Evolutionary conservation across 2,888 invertebrate genomes (phyloP), one percentile per base, ranked within the genome.

Genomic region (Ceriagrion tenellum): DNA sequence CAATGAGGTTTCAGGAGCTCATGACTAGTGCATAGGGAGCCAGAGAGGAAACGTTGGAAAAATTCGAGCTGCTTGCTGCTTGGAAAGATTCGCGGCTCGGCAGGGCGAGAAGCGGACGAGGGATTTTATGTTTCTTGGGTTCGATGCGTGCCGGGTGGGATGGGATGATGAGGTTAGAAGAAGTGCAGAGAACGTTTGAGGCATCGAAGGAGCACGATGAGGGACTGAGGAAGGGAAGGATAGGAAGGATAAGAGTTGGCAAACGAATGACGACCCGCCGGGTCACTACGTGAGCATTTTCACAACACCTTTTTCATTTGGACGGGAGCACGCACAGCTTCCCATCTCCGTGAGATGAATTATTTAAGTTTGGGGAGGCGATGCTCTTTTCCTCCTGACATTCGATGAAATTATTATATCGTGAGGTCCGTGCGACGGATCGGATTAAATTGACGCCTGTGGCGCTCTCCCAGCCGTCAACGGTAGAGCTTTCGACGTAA

Each of bases 241-340:
- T 8, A 20, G 59, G 59, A 0, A 16, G 59, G 16, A 47, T 47
- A 47, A 59, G 59, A 59, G 59, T 59, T 59, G 59, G 59, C 81
- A 16, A 81, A 13, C 81, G 35, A 2, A 81, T 81, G 81, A 81
- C 81, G 69, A 20, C 47, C 59, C 59, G 35, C 35, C 30, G 81
- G 81, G 81, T 81, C 81, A 35, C 81, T 81, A 81, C 81, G 81
- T 81, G 81, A 81, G 81, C 35, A 81, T 81, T 81, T 81, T 81
- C 35, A 81, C 81, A 81, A 81, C 81, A 81, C 35, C 81, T 81
- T 81, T n/a, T 81, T 81, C 81, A 81, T 81, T 81, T 81, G 81
- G 81, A 30, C 30, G 35, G 13, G 26, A 35, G 26, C 81, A 81
- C 35, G 26, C 26, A 35, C 35, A 81, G 81, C 81, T 81, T 81